phyloP scores from a whole-genome alignment of 2,113 vertebrate species.

The Chrysemys picta region DNA sequence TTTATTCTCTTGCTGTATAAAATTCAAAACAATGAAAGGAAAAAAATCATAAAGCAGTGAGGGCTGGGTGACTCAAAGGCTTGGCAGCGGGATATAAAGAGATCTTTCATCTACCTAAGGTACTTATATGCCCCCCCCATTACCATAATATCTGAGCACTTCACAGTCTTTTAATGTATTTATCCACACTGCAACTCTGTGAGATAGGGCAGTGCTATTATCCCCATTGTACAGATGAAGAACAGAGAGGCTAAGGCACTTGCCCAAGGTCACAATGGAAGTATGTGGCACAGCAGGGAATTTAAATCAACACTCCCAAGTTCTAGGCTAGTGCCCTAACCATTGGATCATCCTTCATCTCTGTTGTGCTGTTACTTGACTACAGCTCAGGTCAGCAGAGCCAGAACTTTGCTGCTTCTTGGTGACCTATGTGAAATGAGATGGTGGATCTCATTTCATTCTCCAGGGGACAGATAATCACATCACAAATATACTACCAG shows the following conservation, averaged over 20 bases:
- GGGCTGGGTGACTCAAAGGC: accelerated
- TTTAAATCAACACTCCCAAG: neutral
- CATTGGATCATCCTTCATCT: neutral
- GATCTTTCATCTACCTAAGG: too few relatives aligned
- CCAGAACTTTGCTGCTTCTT: neutral
- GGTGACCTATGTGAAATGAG: neutral
- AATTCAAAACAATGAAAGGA: neutral
- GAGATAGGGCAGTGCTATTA: neutral
- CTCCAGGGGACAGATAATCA: neutral
- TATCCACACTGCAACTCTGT: neutral
- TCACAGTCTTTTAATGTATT: neutral
- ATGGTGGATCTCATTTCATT: neutral
- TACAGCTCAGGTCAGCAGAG: neutral
- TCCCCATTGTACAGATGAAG: neutral
- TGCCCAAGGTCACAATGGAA: neutral
- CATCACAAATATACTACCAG: neutral
- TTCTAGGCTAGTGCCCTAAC: neutral
- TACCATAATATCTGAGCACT: neutral
- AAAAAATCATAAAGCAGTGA: neutral
- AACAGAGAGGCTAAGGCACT: neutral
- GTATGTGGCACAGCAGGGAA: neutral
- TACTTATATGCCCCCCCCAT: too few relatives aligned
- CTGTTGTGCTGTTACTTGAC: accelerated
- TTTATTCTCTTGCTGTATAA: neutral
- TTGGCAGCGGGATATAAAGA: accelerated